Base-by-base conservation (phyloP, 2,797 vertebrate species). In the Silurus lanzhouensis region DNA sequence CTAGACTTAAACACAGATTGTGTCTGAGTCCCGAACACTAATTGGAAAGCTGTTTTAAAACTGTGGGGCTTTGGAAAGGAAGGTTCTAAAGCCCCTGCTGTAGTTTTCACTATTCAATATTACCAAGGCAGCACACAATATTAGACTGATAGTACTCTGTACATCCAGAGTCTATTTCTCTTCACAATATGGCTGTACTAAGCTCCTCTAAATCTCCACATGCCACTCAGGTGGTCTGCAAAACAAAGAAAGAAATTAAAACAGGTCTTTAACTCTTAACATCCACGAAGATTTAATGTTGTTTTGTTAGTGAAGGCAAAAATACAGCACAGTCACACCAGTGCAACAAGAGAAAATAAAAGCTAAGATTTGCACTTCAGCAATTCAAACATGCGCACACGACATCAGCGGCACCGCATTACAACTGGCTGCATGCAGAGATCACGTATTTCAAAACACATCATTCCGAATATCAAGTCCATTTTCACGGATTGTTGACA, bases 361-460 rank as follows among this genome's bases (percentile, higher is more conserved):
- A 76, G 57, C 57, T 8, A 22, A 64, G 48, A 85, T 58, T 63
- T 68, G 55, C n/a, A 72, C 81, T 72, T 83, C 31, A 86, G 80
- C 85, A 61, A 66, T 79, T 71, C 82, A 83, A 76, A 70, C 86
- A 87, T 87, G 86, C 86, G 71, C 58, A 67, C 58, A 27, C 25
- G 15, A 87, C 82, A 76, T 81, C 25, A 64, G 85, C 68, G 48
- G 70, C 86, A 87, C 72, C 71, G 72, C 66, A 68, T 80, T 85
- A 88, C 85, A 86, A 78, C 68, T 85, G 31, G 68, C 82, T 20
- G 85, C 89, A 89, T 89, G 89, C 89, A 88, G 70, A 84, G 67
- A 68, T 83, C 74, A 88, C 72, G 38, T 46, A 75, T 67, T 83
- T 81, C 57, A 31, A 83, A 85, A 38, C 61, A 64, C 76, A 66